A percentile compares a stretch with the other conserved stretches of the same genome.
Conservation (phyloP, 2,113 vertebrate species). For the Dolichallabes microphthalmus region DNA sequence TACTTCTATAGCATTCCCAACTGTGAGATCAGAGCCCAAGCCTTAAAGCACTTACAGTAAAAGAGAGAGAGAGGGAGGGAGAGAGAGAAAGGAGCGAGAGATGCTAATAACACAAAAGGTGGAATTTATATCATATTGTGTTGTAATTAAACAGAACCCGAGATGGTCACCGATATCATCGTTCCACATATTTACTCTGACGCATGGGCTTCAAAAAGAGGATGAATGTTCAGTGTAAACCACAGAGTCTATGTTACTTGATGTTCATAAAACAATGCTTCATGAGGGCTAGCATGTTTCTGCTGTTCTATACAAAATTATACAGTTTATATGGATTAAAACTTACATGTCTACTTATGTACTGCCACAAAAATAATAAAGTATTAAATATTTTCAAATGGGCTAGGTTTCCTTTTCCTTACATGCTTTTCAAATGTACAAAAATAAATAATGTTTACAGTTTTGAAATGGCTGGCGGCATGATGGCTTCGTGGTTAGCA, state of each 20-base stretch:
- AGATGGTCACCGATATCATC: conserved; percentile 58
- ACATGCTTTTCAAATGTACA: too few species aligned
- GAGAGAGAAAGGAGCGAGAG: background rate
- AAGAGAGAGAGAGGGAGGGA: background rate
- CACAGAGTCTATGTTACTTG: conserved; percentile 69
- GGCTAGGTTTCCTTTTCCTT: background rate
- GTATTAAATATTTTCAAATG: conserved; percentile 71
- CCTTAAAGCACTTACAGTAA: conserved; percentile 47
- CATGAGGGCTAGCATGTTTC: conserved; percentile 80
- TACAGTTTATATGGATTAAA: conserved; percentile 71
- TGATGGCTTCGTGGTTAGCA: too few species aligned
- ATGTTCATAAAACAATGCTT: conserved; percentile 72
- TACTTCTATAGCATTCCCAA: conserved; percentile 45
- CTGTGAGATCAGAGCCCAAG: conserved; percentile 37
- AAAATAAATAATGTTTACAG: background rate
- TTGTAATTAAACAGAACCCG: conserved; percentile 17
- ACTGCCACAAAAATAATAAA: conserved; percentile 71
- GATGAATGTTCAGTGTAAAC: conserved; percentile 70
- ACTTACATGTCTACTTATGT: conserved; percentile 73
- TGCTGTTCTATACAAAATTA: conserved; percentile 70
- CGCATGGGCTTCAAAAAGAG: conserved; percentile 70
- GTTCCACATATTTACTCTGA: conserved; percentile 67
- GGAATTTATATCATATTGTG: conserved; percentile 16
- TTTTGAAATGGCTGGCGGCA: background rate
- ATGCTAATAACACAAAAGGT: conserved; percentile 38